These are phyloP conservation scores for Sclerurus mexicanus DNA, from an alignment of 2,113 vertebrate species.

Conservation along the genomic window DNA sequence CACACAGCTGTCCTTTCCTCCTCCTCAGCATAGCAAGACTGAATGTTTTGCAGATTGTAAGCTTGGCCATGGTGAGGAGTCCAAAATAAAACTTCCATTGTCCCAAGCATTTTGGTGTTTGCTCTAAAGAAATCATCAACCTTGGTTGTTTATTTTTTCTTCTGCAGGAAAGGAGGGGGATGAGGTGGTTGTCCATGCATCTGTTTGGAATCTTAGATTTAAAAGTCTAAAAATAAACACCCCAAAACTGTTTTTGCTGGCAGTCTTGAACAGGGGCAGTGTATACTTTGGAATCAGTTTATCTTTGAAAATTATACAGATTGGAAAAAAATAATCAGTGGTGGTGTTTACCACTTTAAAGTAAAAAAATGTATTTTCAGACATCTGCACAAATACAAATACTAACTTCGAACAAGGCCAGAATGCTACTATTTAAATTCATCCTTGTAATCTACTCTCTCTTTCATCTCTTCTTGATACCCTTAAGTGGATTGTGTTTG, in stretches of 20 bases:
- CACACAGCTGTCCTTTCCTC: slow-evolving; percentile 56
- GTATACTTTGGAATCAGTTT: slow-evolving; percentile 19
- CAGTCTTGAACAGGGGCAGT: background rate
- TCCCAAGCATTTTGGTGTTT: slow-evolving; percentile 19
- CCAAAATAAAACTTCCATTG: slow-evolving; percentile 68
- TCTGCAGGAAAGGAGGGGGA: background rate
- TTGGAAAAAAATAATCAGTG: background rate
- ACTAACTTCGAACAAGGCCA: background rate
- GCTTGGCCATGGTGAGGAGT: slow-evolving; percentile 26
- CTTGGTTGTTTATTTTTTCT: slow-evolving; percentile 64
- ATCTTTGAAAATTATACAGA: slow-evolving; percentile 15
- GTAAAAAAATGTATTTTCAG: background rate
- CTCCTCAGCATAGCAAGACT: slow-evolving; percentile 23
- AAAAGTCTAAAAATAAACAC: slow-evolving; percentile 61
- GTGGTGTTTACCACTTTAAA: slow-evolving; percentile 36
- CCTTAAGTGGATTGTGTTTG: background rate
- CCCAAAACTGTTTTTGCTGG: background rate
- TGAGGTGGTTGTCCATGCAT: slow-evolving; percentile 8
- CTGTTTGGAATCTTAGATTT: slow-evolving; percentile 64
- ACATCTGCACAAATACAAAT: background rate
- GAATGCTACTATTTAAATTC: slow-evolving; percentile 3
- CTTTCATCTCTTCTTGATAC: slow-evolving; percentile 9
- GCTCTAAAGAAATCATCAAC: slow-evolving; percentile 55
- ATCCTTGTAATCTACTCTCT: background rate
- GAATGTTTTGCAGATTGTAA: slow-evolving; percentile 66